Conservation (phyloP, 2,888 invertebrate genomes). For the Hypsopygia costalis region DNA sequence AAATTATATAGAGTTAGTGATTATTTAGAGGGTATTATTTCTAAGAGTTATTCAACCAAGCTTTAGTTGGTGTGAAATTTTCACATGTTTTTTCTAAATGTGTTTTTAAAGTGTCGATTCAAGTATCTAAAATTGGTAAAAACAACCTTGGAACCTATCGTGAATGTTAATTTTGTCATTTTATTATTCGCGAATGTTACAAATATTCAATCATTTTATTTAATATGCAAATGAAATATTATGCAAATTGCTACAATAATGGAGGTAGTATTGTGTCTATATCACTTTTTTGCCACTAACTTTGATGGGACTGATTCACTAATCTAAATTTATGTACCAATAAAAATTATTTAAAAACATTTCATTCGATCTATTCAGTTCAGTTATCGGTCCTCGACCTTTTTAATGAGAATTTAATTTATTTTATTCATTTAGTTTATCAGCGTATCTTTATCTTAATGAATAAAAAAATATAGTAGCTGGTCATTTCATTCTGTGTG, state of each 20-base stretch:
- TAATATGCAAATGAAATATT: slow-evolving; percentile 3
- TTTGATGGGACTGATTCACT: slow-evolving; percentile 16
- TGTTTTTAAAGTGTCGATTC: no score
- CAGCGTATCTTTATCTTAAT: background rate
- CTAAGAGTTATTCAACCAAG: no score
- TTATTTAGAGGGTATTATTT: no score
- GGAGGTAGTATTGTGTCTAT: slow-evolving; percentile 2
- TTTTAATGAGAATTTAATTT: slow-evolving; percentile 17
- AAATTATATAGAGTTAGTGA: no score
- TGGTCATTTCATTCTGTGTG: background rate
- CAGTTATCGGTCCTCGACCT: slow-evolving; percentile 18
- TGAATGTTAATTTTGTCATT: slow-evolving; percentile 4
- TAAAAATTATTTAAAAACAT: slow-evolving; percentile 20
- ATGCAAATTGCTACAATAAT: slow-evolving; percentile 1
- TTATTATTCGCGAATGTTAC: background rate
- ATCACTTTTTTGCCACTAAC: slow-evolving; percentile 9
- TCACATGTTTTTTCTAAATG: no score
- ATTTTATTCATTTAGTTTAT: slow-evolving; percentile 6
- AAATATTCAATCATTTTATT: slow-evolving; percentile 3
- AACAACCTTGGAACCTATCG: no score
- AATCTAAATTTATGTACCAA: slow-evolving; percentile 22
- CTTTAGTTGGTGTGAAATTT: no score
- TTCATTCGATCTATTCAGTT: slow-evolving; percentile 14
- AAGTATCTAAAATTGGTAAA: no score
- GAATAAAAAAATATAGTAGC: background rate